Percentiles rank a stretch among this genome's conserved stretches.
phyloP scores from a whole-genome alignment of 2,113 vertebrate genomes.

The Lophius piscatorius region DNA sequence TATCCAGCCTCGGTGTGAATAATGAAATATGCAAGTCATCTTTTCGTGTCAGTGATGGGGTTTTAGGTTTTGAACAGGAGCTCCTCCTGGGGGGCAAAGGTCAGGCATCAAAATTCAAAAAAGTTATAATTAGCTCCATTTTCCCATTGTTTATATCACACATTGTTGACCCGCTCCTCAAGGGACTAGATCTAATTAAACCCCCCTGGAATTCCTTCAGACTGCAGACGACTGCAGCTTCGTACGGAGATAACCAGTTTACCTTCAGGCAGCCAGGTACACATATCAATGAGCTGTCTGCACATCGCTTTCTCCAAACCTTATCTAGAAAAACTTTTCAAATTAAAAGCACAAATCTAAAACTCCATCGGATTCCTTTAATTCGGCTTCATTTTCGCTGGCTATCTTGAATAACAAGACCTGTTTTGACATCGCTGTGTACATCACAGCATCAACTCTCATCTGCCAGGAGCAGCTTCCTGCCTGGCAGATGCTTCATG shows the following conservation, averaged over 20 bases:
- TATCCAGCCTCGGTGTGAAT: too few species aligned
- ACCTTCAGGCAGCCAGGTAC: conserved; percentile 6
- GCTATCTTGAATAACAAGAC: too few species aligned
- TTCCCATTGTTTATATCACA: conserved; percentile 16
- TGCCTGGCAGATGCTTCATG: conserved; percentile 39
- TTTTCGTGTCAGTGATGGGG: too few species aligned
- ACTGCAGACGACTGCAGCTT: conserved; percentile 15
- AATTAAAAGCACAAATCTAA: background rate
- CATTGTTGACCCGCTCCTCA: background rate
- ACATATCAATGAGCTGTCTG: conserved; percentile 15
- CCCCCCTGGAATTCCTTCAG: background rate
- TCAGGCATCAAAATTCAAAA: conserved; percentile 23
- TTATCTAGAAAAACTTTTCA: background rate
- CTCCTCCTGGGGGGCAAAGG: conserved; percentile 19
- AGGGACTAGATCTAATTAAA: conserved; percentile 45
- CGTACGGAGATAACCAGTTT: conserved; percentile 22
- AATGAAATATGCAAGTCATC: too few species aligned
- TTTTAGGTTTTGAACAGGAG: background rate
- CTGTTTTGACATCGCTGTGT: too few species aligned
- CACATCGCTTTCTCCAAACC: background rate
- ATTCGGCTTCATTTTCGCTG: too few species aligned
- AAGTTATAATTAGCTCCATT: conserved; percentile 34
- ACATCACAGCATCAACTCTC: background rate
- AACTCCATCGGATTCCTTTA: background rate
- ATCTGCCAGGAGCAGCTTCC: conserved; percentile 17